A percentile compares a stretch with the other conserved stretches of the same genome.
Conservation (phyloP, 2,797 vertebrate species). For the Dermochelys coriacea region DNA sequence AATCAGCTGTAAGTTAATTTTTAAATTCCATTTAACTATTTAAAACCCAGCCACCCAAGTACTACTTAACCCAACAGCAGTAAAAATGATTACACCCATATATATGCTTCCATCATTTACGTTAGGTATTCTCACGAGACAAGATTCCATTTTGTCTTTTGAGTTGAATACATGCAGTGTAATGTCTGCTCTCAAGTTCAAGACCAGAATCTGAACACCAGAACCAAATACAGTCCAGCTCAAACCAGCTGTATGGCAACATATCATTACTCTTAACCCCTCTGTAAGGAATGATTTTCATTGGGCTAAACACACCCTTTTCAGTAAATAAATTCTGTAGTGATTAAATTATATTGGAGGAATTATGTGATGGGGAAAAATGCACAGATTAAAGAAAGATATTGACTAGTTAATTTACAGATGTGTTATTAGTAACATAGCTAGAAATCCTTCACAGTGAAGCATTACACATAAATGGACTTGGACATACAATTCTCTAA, state of each 20-base stretch:
- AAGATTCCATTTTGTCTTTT: neutral
- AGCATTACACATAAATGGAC: neutral
- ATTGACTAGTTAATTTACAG: neutral
- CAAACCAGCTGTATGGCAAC: neutral
- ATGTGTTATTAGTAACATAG: constrained; percentile 50
- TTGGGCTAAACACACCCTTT: constrained; percentile 15
- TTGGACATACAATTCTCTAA: neutral
- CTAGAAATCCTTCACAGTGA: constrained; percentile 22
- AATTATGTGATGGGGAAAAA: neutral
- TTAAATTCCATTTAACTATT: constrained; percentile 19
- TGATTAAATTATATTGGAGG: neutral
- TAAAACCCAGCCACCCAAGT: neutral
- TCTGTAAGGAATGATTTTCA: neutral
- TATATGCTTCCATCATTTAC: neutral
- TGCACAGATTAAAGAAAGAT: neutral
- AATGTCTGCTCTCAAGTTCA: neutral
- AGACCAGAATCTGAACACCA: neutral
- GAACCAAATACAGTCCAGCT: neutral
- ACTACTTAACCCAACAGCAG: neutral
- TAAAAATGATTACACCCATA: neutral
- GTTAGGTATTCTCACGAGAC: neutral
- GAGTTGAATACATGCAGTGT: neutral
- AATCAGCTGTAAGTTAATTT: neutral
- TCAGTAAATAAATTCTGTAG: constrained; percentile 5
- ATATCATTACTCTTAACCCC: neutral